Conservation (phyloP, 2,888 invertebrate species). For the Drosophila suboccidentalis region DNA sequence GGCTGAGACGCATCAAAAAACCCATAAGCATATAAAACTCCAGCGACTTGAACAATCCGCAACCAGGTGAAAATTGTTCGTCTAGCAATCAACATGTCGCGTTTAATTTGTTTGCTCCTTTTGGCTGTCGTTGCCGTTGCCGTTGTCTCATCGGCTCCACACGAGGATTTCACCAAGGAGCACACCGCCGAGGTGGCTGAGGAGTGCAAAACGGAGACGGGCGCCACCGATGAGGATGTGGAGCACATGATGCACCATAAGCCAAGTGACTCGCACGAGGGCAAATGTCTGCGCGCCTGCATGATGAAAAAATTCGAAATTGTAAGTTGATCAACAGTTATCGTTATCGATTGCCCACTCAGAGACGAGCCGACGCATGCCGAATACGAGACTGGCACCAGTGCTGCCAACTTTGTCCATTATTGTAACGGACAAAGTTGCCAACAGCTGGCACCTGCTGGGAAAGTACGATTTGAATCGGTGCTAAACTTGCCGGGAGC, state of each 20-base stretch:
- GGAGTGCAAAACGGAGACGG: constrained; percentile 78
- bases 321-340: constrained; percentile 64
- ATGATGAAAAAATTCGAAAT: constrained; percentile 81
- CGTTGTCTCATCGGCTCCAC: constrained; percentile 50
- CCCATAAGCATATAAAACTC: constrained; percentile 58
- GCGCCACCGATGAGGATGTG: constrained; percentile 83
- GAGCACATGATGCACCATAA: constrained; percentile 75
- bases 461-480: no score
- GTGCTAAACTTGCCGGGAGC: no score
- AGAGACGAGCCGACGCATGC: no score
- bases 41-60: constrained; percentile 7
- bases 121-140: constrained; percentile 17
- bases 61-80: constrained; percentile 49
- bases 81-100: constrained; percentile 58
- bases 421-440: no score
- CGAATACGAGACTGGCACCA: no score
- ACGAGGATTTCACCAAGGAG: constrained; percentile 67
- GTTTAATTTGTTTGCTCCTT: constrained; percentile 44
- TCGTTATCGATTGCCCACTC: no score
- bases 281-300: constrained; percentile 84
- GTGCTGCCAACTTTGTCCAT: no score
- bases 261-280: constrained; percentile 67
- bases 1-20: constrained; percentile 34
- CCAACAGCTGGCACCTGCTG: no score
- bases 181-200: constrained; percentile 64